Evolutionary conservation across 35 echinoderm and acorn worm species (phyloP).

Genomic region (Heliocidaris tuberculata): DNA sequence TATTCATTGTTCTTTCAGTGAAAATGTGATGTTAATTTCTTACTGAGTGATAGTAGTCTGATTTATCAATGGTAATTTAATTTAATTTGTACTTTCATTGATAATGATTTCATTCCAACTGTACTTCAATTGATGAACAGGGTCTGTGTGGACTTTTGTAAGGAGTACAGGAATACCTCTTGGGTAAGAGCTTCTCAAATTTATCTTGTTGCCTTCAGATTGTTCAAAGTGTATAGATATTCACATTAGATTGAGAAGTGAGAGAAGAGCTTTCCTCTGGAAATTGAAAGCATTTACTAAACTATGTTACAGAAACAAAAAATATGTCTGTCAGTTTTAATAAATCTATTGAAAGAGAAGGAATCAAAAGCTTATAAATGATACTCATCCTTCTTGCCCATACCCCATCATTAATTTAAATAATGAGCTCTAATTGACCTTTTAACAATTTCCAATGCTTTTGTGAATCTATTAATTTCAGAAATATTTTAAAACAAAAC

Average conservation of each 20-base stretch:
- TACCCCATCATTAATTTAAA: too few species aligned
- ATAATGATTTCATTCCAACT: too few species aligned
- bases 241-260: not conserved
- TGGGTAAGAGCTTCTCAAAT: conserved; percentile 57
- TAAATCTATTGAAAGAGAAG: not conserved
- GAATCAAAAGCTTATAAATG: not conserved
- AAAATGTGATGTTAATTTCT: too few species aligned
- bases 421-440: too few species aligned
- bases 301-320: not conserved
- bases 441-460: too few species aligned
- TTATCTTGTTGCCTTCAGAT: not conserved
- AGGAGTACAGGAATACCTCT: conserved; percentile 78
- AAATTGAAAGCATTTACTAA: not conserved
- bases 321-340: too few species aligned
- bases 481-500: too few species aligned
- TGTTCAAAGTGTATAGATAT: not conserved
- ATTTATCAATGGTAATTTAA: too few species aligned
- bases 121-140: conserved; percentile 33
- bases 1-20: too few species aligned
- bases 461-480: too few species aligned
- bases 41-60: too few species aligned
- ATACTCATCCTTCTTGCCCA: not conserved
- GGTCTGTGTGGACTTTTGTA: conserved; percentile 74
- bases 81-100: too few species aligned
- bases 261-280: not conserved